Conservation (phyloP, 2,888 invertebrate species). For the Nomada ruficornis region DNA sequence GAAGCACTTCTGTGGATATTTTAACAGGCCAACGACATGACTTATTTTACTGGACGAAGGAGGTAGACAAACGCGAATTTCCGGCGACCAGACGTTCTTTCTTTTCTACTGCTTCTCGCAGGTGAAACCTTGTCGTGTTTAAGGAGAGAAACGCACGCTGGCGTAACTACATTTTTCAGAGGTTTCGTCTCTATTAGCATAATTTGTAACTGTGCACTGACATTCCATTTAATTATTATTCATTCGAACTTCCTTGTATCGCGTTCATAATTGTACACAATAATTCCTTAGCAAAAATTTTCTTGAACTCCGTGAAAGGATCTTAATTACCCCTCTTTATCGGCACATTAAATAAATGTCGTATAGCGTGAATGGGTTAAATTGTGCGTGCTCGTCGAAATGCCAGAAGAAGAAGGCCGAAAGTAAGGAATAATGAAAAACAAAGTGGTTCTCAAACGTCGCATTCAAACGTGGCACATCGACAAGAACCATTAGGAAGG, state of each 20-base stretch:
- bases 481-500: conserved; percentile 49
- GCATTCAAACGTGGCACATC: conserved; percentile 33
- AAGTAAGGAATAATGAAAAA: conserved; percentile 44
- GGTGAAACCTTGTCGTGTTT: conserved; percentile 56
- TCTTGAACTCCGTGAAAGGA: background rate
- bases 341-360: background rate
- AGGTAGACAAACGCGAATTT: conserved; percentile 44
- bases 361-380: background rate
- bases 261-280: no score
- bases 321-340: background rate
- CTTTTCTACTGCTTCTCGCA: conserved; percentile 19
- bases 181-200: conserved; percentile 50
- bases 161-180: conserved; percentile 42
- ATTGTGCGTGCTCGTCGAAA: background rate
- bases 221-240: background rate
- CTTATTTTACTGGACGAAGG: conserved; percentile 52
- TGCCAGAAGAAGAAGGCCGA: background rate
- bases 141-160: conserved; percentile 44
- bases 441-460: conserved; percentile 35
- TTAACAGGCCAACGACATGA: conserved; percentile 50
- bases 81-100: conserved; percentile 36
- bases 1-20: conserved; percentile 35
- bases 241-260: background rate
- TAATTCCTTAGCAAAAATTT: background rate
- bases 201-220: background rate